Evolutionary conservation across 2,888 invertebrate genomes (phyloP).

Genomic region (Sarcophaga variegata): DNA sequence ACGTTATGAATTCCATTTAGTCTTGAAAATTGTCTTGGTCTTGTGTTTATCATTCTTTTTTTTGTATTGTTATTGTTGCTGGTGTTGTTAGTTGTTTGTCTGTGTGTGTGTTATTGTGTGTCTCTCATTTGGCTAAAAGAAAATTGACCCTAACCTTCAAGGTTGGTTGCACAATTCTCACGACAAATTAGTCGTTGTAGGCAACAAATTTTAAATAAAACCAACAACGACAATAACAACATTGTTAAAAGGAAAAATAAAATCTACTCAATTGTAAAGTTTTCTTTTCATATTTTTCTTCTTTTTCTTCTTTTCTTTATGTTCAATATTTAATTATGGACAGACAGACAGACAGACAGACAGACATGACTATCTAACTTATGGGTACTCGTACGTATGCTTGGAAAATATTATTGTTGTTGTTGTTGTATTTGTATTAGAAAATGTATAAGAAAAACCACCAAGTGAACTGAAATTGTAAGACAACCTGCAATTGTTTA

Average conservation of each 20-base stretch:
- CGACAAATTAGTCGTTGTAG: constrained; percentile 64
- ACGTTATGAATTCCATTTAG: neutral
- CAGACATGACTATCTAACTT: too few relatives aligned
- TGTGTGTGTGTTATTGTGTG: constrained; percentile 20
- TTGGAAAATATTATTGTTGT: too few relatives aligned
- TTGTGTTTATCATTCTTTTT: neutral
- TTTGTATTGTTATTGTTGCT: constrained; percentile 12
- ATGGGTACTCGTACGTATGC: too few relatives aligned
- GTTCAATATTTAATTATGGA: too few relatives aligned
- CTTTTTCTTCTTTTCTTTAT: neutral
- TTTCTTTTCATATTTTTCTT: constrained; percentile 29
- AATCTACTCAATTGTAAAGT: constrained; percentile 63
- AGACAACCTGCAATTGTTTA: constrained; percentile 59
- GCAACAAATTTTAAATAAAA: neutral
- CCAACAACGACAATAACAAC: constrained; percentile 39
- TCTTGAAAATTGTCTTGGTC: neutral
- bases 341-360: neutral
- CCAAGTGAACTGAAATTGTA: constrained; percentile 20
- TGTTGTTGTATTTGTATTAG: constrained; percentile 5
- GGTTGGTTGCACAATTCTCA: constrained; percentile 69
- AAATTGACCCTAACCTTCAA: constrained; percentile 70
- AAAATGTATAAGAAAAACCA: constrained; percentile 42
- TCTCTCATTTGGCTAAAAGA: constrained; percentile 47
- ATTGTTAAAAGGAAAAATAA: constrained; percentile 32
- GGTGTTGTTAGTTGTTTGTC: neutral